Percentiles rank a stretch among this genome's conserved stretches.
Conservation (phyloP, 1,140 invertebrate species). For the Oreohelix idahoensis region DNA sequence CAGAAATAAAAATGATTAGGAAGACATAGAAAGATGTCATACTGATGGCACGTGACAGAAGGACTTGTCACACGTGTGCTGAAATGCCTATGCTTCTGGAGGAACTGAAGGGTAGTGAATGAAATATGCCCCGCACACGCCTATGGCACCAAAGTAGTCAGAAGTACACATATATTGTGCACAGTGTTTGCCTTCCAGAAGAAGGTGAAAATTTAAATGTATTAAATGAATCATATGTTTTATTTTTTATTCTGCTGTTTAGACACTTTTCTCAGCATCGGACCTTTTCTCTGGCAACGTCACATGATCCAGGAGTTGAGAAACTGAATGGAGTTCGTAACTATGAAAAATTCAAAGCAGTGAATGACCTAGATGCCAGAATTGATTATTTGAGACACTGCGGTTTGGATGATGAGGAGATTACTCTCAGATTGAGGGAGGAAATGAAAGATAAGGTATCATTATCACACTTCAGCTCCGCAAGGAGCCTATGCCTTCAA, state of each 20-base stretch:
- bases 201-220: not conserved
- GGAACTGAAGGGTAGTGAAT: no score
- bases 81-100: no score
- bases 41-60: no score
- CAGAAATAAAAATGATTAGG: no score
- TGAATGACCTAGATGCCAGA: constrained; percentile 8
- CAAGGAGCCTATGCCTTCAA: no score
- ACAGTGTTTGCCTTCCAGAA: not conserved
- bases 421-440: constrained; percentile 9
- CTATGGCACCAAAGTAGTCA: not conserved
- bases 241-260: not conserved
- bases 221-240: not conserved
- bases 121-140: no score
- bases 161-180: not conserved
- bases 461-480: no score
- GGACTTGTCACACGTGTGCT: no score
- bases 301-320: constrained; percentile 26
- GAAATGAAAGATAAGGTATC: constrained; percentile 26
- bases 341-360: not conserved
- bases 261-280: constrained; percentile 35
- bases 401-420: constrained; percentile 20
- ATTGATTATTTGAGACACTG: constrained; percentile 35
- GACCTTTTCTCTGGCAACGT: constrained; percentile 22
- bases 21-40: no score
- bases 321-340: constrained; percentile 19